These are phyloP conservation scores for Phasianus colchicus DNA, from an alignment of 2,113 vertebrate genomes.

Conservation along the genomic window DNA sequence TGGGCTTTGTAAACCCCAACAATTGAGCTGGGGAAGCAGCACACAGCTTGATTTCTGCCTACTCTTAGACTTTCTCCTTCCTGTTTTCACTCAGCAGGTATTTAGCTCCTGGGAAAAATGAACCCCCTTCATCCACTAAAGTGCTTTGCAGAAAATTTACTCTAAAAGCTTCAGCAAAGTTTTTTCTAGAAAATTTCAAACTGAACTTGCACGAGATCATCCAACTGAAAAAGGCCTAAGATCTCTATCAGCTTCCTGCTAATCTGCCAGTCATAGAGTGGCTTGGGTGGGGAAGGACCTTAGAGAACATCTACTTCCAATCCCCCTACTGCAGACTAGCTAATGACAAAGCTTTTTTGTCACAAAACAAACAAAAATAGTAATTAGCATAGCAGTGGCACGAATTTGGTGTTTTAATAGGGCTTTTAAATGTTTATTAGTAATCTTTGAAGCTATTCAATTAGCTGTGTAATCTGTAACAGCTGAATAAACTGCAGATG, in stretches of 20 bases:
- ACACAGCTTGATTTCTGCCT: neutral
- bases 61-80: fast-evolving
- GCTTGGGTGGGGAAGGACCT: too few relatives aligned
- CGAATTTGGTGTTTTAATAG: neutral
- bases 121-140: neutral
- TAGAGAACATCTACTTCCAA: too few relatives aligned
- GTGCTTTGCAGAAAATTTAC: neutral
- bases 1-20: neutral
- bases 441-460: neutral
- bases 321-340: neutral
- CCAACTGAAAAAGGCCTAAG: neutral
- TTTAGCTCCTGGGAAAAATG: neutral
- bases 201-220: neutral
- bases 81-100: neutral
- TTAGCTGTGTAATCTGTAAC: neutral
- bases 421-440: neutral
- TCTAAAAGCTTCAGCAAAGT: neutral
- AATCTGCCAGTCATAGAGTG: neutral
- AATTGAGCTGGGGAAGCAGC: neutral
- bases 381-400: neutral
- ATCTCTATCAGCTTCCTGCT: neutral
- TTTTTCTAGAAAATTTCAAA: neutral
- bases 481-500: neutral
- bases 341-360: neutral
- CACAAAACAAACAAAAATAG: neutral